Evolutionary conservation across 2,797 vertebrate species (phyloP).

Genomic region (Heteromormyrus szaboi): DNA sequence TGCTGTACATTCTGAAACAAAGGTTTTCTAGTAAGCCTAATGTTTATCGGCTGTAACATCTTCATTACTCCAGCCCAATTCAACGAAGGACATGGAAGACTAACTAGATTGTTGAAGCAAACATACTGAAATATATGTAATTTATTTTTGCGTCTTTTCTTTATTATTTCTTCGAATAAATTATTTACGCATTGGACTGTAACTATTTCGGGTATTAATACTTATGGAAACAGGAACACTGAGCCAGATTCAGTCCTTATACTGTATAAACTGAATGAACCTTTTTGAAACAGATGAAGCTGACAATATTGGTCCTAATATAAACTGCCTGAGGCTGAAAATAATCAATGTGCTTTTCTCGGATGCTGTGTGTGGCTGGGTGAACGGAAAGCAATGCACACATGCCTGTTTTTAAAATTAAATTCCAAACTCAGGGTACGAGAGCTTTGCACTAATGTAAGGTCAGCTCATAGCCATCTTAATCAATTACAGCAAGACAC

Average conservation of each 20-base stretch:
- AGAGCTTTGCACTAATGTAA: slow-evolving; percentile 31
- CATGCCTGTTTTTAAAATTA: slow-evolving; percentile 28
- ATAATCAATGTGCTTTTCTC: background rate
- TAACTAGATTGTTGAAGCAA: background rate
- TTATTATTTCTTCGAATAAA: background rate
- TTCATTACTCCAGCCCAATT: background rate
- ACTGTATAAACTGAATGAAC: background rate
- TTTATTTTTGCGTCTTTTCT: background rate
- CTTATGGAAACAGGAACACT: background rate
- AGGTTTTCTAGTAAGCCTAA: background rate
- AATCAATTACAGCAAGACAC: slow-evolving; percentile 37
- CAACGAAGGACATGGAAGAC: background rate
- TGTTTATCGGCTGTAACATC: background rate
- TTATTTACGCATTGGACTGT: background rate
- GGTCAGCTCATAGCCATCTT: slow-evolving; percentile 46
- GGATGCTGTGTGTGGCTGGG: no score
- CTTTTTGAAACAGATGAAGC: background rate
- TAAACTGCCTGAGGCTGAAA: background rate
- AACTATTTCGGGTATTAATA: background rate
- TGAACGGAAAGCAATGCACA: slow-evolving; percentile 25
- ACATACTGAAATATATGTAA: background rate
- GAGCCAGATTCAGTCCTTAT: background rate
- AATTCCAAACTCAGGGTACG: slow-evolving; percentile 33
- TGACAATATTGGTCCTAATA: background rate
- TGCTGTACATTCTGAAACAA: background rate